Base-by-base conservation (phyloP, 2,113 vertebrate genomes). In the Gasterosteus aculeatus region DNA sequence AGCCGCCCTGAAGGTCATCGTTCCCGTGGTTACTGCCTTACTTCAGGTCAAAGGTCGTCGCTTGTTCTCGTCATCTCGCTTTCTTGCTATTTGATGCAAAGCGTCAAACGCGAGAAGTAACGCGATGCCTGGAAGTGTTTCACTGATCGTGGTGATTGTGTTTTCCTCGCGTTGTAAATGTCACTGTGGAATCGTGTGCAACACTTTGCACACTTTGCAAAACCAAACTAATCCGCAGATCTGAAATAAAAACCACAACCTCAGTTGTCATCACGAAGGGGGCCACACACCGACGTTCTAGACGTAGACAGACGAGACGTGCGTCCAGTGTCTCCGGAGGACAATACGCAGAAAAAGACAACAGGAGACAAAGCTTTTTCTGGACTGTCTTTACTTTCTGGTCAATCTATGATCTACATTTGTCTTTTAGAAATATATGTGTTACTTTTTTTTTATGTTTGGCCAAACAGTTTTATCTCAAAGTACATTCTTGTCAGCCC, bases 41-140 rank as follows among this genome's bases (percentile, higher is more conserved):
- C 69, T 38, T 63, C 12, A 33, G 16, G 11, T 65, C 66, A 62
- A 44, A 66, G 29, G 14, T 33, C 5, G 19, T 12, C 68, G 47
- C 9, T 33, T 12, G 59, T 47, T 82, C 4, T 76, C 41, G 51
- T 11, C 15, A 63, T 80, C 41, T 75, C 14, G 74, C 60, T 85
- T 83, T 77, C 81, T 78, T 61, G 63, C 75, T 72, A 35, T 67
- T 67, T 56, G 16, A 53, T 31, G 82, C 41, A 14, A 70, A 62
- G 65, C 60, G 62, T 64, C 18, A 54, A 61, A 86, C 66, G 47
- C 77, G 49, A 85, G 59, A 82, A 61, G 35, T 57, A 47, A 49
- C 38, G 35, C 49, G 19, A 7, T 38, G 67, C 7, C 10, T 46
- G 39, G 68, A 29, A 62, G 63, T 3, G 22, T 44, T 31, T 75